Base-by-base conservation (phyloP, 2,888 invertebrate species). In the Dryobotodes eremita region DNA sequence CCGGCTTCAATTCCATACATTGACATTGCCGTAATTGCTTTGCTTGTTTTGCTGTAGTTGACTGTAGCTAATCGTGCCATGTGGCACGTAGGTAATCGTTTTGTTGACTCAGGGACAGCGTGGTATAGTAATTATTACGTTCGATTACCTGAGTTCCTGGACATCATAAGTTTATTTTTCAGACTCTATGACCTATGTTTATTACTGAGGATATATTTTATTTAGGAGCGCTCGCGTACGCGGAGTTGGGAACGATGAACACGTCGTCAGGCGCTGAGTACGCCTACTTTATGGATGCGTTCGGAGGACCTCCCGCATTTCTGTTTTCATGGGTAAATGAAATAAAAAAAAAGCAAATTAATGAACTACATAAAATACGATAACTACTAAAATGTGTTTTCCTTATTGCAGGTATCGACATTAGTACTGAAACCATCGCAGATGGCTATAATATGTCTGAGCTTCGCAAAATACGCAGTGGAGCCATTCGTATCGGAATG, bases 211-310 rank as follows among this genome's bases (percentile, higher is more conserved):
- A 70, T 72, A 81, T 75, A 23, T 76, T 70, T 75, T 84, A 71
- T 93, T 79, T 92, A 99, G 99, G 99, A 94, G 99, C 99, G 92
- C 97, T 99, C 92, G 98, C 99, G 89, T 99, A 99, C 95, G 99
- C 99, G 91, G 99, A 99, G 97, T 96, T 99, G 94, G 99, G 99
- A 92, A 99, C 99, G 88, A 98, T 99, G 98, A 99, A 99, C 96
- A 99, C 99, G 91, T 98, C 99, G 91, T 99, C 99, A 86, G 99
- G 99, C 87, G 99, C 99, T 86, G 99, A 99, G 95, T 99, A 99
- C 97, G 99, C 99, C 89, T 99, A 99, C 96, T 99, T 99, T 96
- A 98, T 99, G 98, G 99, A 99, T 95, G 99, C 99, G 79, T 99
- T 99, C 95, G 99, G 99, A 88, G 98, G 98, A 90, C 98, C 98